phyloP scores from a whole-genome alignment of 2,888 invertebrate genomes.

The Lasioglossum lativentre region DNA sequence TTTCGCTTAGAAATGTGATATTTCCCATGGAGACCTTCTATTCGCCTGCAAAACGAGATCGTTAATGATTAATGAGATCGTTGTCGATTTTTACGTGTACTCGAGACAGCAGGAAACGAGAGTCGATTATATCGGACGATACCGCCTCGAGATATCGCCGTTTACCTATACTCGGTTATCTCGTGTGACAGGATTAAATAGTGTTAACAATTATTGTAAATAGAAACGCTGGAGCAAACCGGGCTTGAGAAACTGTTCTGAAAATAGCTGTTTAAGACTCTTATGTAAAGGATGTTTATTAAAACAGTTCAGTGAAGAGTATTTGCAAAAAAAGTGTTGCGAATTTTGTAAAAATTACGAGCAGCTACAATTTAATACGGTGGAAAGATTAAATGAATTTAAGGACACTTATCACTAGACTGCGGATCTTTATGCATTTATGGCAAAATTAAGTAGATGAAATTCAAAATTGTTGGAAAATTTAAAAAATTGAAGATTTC shows the following conservation, averaged over 20 bases:
- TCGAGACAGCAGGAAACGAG: conserved; percentile 19
- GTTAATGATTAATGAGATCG: conserved; percentile 32
- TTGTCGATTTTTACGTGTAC: conserved; percentile 5
- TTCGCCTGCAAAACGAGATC: not conserved
- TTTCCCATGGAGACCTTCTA: not conserved
- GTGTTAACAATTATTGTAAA: not conserved
- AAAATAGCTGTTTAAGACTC: not conserved
- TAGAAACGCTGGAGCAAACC: not conserved
- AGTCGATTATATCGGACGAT: conserved; percentile 34
- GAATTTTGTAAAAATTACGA: no score
- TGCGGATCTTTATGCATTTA: no score
- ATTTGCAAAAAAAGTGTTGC: no score
- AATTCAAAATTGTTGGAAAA: no score
- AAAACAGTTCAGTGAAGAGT: no score
- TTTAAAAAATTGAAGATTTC: no score
- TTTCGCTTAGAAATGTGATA: not conserved
- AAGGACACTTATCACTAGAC: no score
- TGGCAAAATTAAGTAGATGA: no score
- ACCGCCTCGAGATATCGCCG: conserved; percentile 11
- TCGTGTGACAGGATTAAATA: conserved; percentile 1
- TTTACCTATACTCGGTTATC: not conserved
- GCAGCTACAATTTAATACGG: no score
- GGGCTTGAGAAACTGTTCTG: not conserved
- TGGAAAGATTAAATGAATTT: no score
- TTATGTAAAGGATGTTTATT: not conserved